Evolutionary conservation across 2,113 vertebrate species (phyloP), one percentile per base, ranked within the genome.

Genomic region (Orientallactaga bullata): DNA sequence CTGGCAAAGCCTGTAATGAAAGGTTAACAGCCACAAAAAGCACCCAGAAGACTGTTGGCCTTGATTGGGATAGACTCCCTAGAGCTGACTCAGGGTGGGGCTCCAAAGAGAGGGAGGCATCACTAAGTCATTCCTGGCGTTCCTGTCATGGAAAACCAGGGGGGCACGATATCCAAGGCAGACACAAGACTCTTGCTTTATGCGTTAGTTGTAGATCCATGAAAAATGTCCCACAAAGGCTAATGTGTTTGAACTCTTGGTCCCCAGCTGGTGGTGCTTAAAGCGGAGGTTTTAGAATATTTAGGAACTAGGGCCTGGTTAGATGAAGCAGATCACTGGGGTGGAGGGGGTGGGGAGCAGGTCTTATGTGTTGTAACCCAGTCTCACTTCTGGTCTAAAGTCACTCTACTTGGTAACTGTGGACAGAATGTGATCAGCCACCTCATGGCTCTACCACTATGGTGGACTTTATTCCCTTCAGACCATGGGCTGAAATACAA

Each of bases 111-210:
- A 66, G 76, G 61, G 32, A 71, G 20, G 32, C 28, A 35, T 71
- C 63, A 68, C 21, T 32, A 42, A 17, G 8, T 85, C 35, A 28
- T 47, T 88, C 63, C 73, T 51, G 21, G 6, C 4, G 4, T 28
- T 28, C 20, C 78, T 65, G 28, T 32, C 63, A 12, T 3, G 35
- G 35, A 74, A 60, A 66, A 79, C 23, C n/a, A 42, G n/a, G 60
- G 17, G 1, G n/a, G 13, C 5, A 15, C 5, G 7, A 2, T 24
- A 17, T 58, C 51, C 5, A 1, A 5, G 7, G 47, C 8, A 58
- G 3, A 88, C 1, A 2, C 28, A 47, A 32, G 18, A 3, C 17
- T 81, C 66, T 37, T 69, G 42, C 5, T 21, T 61, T 32, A 8
- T 61, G 20, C 1, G 1, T 23, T 18, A 32, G 20, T 32, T 60